These are phyloP conservation scores for Tadarida brasiliensis DNA, from an alignment of 2,797 vertebrate genomes.

Conservation along the genomic window DNA sequence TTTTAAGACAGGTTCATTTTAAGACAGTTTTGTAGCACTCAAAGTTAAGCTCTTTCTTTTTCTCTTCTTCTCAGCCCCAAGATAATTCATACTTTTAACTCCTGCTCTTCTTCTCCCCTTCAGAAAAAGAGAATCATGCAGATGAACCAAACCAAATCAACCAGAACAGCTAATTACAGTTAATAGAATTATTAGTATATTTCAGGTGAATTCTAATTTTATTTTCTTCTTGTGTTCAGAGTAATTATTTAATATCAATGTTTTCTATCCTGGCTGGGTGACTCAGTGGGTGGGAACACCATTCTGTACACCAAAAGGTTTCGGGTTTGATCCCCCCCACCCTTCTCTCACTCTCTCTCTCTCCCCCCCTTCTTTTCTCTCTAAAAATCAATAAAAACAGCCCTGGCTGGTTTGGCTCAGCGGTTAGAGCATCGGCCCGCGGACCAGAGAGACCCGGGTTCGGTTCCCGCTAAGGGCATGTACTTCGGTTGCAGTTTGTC, in stretches of 20 bases:
- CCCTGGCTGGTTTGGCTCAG: too few species aligned
- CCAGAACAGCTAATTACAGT: not conserved
- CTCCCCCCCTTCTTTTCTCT: too few species aligned
- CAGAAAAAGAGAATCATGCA: not conserved
- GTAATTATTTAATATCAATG: constrained; percentile 21
- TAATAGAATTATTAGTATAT: constrained; percentile 16
- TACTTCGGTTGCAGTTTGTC: not conserved
- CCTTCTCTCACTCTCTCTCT: too few species aligned
- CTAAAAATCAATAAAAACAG: not conserved
- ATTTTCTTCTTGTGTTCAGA: constrained; percentile 44
- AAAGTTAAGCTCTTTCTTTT: constrained; percentile 27
- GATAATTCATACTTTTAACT: not conserved
- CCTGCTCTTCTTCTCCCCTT: not conserved
- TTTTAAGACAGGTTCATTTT: constrained; percentile 64
- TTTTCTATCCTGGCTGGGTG: not conserved
- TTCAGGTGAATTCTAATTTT: constrained; percentile 60
- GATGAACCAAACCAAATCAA: constrained; percentile 33
- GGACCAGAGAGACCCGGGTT: too few species aligned
- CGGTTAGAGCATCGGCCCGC: too few species aligned
- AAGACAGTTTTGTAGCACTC: constrained; percentile 4
- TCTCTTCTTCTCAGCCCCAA: not conserved
- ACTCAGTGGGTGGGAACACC: not conserved
- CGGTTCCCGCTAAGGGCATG: not conserved
- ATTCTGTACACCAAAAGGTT: not conserved
- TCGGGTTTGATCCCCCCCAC: not conserved